These are phyloP conservation scores for Cydia fagiglandana DNA, from an alignment of 1,140 invertebrate species.

Conservation along the genomic window DNA sequence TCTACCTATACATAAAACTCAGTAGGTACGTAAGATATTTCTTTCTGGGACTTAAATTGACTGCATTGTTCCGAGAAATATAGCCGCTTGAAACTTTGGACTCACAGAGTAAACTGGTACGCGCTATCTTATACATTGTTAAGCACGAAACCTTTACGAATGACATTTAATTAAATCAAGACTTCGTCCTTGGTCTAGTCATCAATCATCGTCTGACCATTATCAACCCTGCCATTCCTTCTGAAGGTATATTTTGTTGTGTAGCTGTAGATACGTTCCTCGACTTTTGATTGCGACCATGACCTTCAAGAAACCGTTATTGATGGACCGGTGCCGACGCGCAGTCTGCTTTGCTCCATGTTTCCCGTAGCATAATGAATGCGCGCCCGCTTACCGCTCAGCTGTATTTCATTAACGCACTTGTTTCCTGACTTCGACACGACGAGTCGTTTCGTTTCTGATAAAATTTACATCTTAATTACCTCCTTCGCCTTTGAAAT, in stretches of 20 bases:
- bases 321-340: conserved; percentile 13
- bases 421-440: conserved; percentile 37
- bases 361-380: conserved; percentile 34
- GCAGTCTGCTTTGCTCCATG: not conserved
- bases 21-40: too few species aligned
- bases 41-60: too few species aligned
- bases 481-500: conserved; percentile 38
- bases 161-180: conserved; percentile 31
- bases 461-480: conserved; percentile 52
- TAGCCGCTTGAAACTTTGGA: not conserved
- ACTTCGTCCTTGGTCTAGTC: conserved; percentile 13
- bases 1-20: too few species aligned
- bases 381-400: conserved; percentile 4
- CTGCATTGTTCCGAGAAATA: too few species aligned
- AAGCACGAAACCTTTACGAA: conserved; percentile 20
- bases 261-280: conserved; percentile 18
- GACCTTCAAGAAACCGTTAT: conserved; percentile 28
- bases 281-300: conserved; percentile 15
- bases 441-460: conserved; percentile 38
- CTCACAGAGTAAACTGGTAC: not conserved
- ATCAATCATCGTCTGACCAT: conserved; percentile 28
- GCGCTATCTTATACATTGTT: not conserved
- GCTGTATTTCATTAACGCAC: conserved; percentile 38
- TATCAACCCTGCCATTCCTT: conserved; percentile 26
- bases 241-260: conserved; percentile 15